A percentile compares a stretch with the other conserved stretches of the same genome.
Evolutionary conservation across 2,888 invertebrate species (phyloP).

Genomic region (Volucella zonaria): DNA sequence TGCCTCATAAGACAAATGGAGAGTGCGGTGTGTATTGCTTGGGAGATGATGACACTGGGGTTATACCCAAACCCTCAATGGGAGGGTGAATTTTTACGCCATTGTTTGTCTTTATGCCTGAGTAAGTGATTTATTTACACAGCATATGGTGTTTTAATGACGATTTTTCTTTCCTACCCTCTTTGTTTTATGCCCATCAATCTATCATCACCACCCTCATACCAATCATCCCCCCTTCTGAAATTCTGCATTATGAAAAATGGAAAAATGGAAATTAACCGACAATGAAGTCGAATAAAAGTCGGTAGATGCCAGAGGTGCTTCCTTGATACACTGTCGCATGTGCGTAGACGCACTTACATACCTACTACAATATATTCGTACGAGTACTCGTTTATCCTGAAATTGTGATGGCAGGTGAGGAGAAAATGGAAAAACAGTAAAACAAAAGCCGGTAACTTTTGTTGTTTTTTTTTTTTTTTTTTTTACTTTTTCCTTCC

Average conservation of each 20-base stretch:
- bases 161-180: constrained; percentile 11
- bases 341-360: background rate
- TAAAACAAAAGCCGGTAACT: too few relatives aligned
- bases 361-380: too few relatives aligned
- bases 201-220: too few relatives aligned
- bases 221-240: too few relatives aligned
- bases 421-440: constrained; percentile 3
- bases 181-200: background rate
- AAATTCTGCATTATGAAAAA: too few relatives aligned
- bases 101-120: constrained; percentile 47
- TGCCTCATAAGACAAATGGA: background rate
- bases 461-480: background rate
- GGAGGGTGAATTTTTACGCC: constrained; percentile 30
- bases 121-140: constrained; percentile 68
- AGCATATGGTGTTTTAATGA: constrained; percentile 65
- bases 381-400: background rate
- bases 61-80: background rate
- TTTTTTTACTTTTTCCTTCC: background rate
- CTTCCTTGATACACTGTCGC: constrained; percentile 41
- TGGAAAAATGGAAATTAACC: constrained; percentile 47
- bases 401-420: background rate
- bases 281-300: constrained; percentile 14
- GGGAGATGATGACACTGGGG: background rate
- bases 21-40: background rate
- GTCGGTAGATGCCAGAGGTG: constrained; percentile 10